Conservation (phyloP, 1,140 invertebrate genomes). For the Platyura marginata region DNA sequence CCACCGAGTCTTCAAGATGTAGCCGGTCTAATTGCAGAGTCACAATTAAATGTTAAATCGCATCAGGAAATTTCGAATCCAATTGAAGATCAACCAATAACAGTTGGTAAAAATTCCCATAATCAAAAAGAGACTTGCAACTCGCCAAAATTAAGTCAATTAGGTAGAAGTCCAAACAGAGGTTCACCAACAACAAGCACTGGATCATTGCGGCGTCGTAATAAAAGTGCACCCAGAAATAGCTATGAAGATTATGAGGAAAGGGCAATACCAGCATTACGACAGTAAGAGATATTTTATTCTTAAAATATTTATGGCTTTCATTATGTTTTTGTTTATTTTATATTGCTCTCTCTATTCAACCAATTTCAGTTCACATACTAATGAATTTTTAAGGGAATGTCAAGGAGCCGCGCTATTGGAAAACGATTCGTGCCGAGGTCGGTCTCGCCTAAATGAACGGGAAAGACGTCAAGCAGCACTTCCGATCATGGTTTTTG, state of each 20-base stretch:
- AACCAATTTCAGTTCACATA: constrained; percentile 45
- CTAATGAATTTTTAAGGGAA: constrained; percentile 57
- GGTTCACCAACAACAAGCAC: constrained; percentile 27
- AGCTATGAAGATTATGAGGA: constrained; percentile 78
- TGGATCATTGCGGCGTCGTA: constrained; percentile 43
- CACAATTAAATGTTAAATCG: not conserved
- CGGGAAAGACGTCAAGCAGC: constrained; percentile 79
- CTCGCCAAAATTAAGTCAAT: constrained; percentile 15
- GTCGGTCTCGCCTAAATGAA: constrained; percentile 55
- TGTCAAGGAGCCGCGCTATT: constrained; percentile 35
- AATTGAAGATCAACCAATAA: not conserved
- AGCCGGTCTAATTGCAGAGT: constrained; percentile 10
- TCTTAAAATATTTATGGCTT: constrained; percentile 1
- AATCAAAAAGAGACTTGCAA: constrained; percentile 17
- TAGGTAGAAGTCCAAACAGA: constrained; percentile 12
- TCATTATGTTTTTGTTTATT: constrained; percentile 2
- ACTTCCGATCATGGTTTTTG: constrained; percentile 77
- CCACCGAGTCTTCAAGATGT: constrained; percentile 23
- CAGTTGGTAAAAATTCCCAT: not conserved
- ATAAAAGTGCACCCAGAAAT: constrained; percentile 53
- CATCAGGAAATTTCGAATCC: too few species aligned
- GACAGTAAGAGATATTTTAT: constrained; percentile 41
- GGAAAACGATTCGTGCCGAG: constrained; percentile 31
- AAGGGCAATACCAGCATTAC: constrained; percentile 56
- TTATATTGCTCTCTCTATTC: not conserved